These are phyloP conservation scores for Mycalesis mineus DNA, from an alignment of 2,888 invertebrate species.

Conservation along the genomic window DNA sequence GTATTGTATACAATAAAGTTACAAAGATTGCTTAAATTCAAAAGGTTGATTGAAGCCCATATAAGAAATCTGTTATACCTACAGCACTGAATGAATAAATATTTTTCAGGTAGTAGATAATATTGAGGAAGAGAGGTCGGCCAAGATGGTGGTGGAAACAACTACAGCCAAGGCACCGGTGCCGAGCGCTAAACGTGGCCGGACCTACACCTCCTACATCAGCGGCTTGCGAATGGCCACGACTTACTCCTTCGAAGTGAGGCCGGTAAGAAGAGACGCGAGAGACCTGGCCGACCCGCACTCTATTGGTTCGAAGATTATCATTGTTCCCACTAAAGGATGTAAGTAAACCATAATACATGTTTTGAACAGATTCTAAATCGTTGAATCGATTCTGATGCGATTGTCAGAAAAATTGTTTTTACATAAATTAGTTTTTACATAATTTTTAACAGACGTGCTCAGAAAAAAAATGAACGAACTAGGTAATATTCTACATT, in stretches of 20 bases:
- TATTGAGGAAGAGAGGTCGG: slow-evolving; percentile 50
- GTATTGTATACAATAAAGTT: too few species aligned
- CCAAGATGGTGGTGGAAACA: slow-evolving; percentile 36
- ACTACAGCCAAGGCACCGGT: slow-evolving; percentile 37
- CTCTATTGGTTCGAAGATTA: slow-evolving; percentile 81
- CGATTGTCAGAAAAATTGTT: too few species aligned
- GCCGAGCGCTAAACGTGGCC: slow-evolving; percentile 44
- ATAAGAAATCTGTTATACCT: too few species aligned
- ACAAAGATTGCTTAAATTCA: too few species aligned
- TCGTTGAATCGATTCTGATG: too few species aligned
- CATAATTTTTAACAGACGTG: too few species aligned
- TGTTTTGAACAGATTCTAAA: too few species aligned
- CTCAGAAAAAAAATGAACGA: too few species aligned
- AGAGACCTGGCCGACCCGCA: slow-evolving; percentile 73
- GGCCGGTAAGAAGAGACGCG: slow-evolving; percentile 75
- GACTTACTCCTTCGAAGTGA: slow-evolving; percentile 87
- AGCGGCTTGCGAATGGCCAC: slow-evolving; percentile 88
- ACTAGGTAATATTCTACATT: too few species aligned
- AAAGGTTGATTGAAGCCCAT: too few species aligned
- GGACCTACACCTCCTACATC: slow-evolving; percentile 78
- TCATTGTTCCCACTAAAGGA: slow-evolving; percentile 89
- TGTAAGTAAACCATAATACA: slow-evolving; percentile 81
- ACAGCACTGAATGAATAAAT: not conserved
- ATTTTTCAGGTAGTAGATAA: slow-evolving; percentile 58
- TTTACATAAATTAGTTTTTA: too few species aligned